These are phyloP conservation scores for Myotis findleyi DNA, from an alignment of 2,797 vertebrate genomes.

Conservation along the genomic window DNA sequence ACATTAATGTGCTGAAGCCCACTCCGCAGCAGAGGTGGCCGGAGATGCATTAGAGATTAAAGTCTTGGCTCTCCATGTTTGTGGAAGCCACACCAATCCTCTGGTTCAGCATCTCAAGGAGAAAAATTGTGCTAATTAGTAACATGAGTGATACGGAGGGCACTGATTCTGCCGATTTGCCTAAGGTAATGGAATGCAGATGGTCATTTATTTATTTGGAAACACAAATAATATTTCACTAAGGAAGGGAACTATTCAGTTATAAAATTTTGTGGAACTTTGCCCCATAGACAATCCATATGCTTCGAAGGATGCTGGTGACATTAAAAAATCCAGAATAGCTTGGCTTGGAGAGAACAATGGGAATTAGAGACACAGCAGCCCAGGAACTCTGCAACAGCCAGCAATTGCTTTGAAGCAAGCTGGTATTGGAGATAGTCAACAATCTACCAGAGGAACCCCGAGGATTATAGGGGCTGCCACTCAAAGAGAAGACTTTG, in stretches of 20 bases:
- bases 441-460: not conserved
- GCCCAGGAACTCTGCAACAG: not conserved
- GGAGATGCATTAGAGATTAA: slow-evolving; percentile 28
- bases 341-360: slow-evolving; percentile 42
- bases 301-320: slow-evolving; percentile 19
- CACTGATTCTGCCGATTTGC: slow-evolving; percentile 27
- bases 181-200: slow-evolving; percentile 50
- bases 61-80: slow-evolving; percentile 14
- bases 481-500: not conserved
- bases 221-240: slow-evolving; percentile 56
- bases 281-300: slow-evolving; percentile 1
- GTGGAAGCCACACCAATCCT: not conserved
- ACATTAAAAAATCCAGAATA: slow-evolving; percentile 23
- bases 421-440: slow-evolving; percentile 39
- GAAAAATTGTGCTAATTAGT: slow-evolving; percentile 60
- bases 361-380: not conserved
- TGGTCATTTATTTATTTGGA: slow-evolving; percentile 66
- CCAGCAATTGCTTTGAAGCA: not conserved
- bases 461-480: not conserved
- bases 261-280: not conserved
- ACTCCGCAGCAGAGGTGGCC: slow-evolving; percentile 13
- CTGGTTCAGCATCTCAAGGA: slow-evolving; percentile 37
- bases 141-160: not conserved
- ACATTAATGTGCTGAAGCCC: not conserved
- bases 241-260: slow-evolving; percentile 5